Base-by-base conservation (phyloP, 2,113 vertebrate species). In the Rissa tridactyla region DNA sequence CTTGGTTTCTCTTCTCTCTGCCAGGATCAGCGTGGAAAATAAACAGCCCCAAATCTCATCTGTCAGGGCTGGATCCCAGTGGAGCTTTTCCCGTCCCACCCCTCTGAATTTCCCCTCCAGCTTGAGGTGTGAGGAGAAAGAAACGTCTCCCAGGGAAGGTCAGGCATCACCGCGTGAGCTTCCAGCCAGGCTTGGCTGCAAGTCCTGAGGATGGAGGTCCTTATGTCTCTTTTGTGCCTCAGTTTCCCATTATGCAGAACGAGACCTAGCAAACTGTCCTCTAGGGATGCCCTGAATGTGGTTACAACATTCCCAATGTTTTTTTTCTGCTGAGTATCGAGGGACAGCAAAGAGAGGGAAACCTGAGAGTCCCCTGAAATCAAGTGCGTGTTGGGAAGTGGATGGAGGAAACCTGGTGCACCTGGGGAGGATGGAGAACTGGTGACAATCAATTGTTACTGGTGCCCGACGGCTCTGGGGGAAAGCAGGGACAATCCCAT, bases 401-500 rank as follows among this genome's bases (percentile, higher is more conserved):
- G 21, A 6, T 69, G 66, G 17, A 82, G 47, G 47, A 75, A 30
- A 64, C 46, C 15, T 18, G 12, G 21, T 15, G 18, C 40, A 25
- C 18, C 27, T 7, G 55, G 36, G 18, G 7, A 11, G 4, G 44
- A 10, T 13, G 62, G 40, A 22, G 58, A 70, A 29, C 15, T 6
- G 60, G 10, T 46, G 12, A 17, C 49, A 22, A 9, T 3, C 1
- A 0, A 23, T 17, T 7, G 1, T 4, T n/a, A 0, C n/a, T 22
- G 29, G 12, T 36, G n/a, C 23, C 49, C 3, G 0, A 2, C 3
- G 32, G 21, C 69, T 57, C 20, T 3, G 29, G 42, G 58, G 8
- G 3, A 46, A 44, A 12, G 40, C 4, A 1, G 19, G 34, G 4
- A 16, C 30, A 58, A 2, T 34, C 29, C 40, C 1, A 5, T 0